phyloP scores from a whole-genome alignment of 2,113 vertebrate genomes.

The Clarias macrocephalus region DNA sequence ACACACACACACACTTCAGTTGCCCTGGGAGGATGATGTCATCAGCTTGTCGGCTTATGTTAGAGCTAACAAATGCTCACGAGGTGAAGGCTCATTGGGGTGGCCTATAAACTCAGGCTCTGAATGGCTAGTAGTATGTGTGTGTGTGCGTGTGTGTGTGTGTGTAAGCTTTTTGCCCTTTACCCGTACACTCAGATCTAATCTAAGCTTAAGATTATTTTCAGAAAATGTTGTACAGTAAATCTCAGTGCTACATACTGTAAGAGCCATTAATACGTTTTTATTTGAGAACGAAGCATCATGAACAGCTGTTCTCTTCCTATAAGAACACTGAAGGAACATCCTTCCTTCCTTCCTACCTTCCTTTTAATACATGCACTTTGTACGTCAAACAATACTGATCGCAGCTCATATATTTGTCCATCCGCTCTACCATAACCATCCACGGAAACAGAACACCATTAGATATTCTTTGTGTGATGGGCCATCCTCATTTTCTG shows the following conservation, averaged over 20 bases:
- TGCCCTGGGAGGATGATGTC: constrained; percentile 67
- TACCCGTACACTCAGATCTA: not conserved
- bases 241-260: not conserved
- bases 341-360: not conserved
- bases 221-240: not conserved
- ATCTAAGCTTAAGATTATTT: not conserved
- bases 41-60: constrained; percentile 73
- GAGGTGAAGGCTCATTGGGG: constrained; percentile 65
- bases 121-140: constrained; percentile 12
- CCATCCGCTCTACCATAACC: not conserved
- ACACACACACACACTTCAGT: constrained; percentile 14
- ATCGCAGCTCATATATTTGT: not conserved
- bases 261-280: not conserved
- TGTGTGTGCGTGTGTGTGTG: constrained; percentile 1
- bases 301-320: not conserved
- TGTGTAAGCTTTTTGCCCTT: not conserved
- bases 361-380: not conserved
- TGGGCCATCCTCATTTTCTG: not conserved
- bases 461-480: not conserved
- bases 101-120: constrained; percentile 9
- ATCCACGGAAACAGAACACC: not conserved
- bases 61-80: constrained; percentile 62
- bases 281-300: not conserved
- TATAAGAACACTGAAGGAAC: not conserved
- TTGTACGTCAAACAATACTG: not conserved